Conservation (phyloP, 2,888 invertebrate species). For the Limenitis camilla region DNA sequence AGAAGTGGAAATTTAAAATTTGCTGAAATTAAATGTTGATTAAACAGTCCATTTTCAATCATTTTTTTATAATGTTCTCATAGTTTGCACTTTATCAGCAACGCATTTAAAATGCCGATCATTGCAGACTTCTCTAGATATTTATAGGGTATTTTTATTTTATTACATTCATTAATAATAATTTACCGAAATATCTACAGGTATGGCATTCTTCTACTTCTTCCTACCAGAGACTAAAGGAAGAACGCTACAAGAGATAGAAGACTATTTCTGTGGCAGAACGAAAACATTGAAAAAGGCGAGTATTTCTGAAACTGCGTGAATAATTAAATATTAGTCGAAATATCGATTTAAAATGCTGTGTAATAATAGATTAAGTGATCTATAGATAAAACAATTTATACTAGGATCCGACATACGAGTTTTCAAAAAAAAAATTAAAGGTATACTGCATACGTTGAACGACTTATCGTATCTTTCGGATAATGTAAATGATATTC, state of each 20-base stretch:
- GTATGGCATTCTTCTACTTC: slow-evolving; percentile 77
- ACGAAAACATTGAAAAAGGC: slow-evolving; percentile 65
- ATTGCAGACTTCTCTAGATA: too few relatives aligned
- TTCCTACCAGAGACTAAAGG: slow-evolving; percentile 81
- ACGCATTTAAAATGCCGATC: not conserved
- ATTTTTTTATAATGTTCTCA: not conserved
- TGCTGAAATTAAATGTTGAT: too few relatives aligned
- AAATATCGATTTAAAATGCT: not conserved
- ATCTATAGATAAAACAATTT: not conserved
- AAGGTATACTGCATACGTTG: too few relatives aligned
- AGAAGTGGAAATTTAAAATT: too few relatives aligned
- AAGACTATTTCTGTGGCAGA: slow-evolving; percentile 80
- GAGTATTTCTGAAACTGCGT: slow-evolving; percentile 30
- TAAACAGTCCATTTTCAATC: too few relatives aligned
- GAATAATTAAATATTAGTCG: slow-evolving; percentile 3
- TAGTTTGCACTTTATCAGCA: not conserved
- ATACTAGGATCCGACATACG: not conserved
- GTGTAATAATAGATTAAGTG: too few relatives aligned
- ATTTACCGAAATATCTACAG: slow-evolving; percentile 51
- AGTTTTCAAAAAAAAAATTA: too few relatives aligned
- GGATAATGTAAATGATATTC: not conserved
- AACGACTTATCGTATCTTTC: too few relatives aligned
- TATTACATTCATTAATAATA: too few relatives aligned
- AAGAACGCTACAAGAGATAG: slow-evolving; percentile 79
- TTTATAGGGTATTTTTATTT: too few relatives aligned